Percentiles rank a stretch among this genome's conserved stretches.
Evolutionary conservation across 2,797 vertebrate genomes (phyloP).

Genomic region (Amphiprion clarkii): DNA sequence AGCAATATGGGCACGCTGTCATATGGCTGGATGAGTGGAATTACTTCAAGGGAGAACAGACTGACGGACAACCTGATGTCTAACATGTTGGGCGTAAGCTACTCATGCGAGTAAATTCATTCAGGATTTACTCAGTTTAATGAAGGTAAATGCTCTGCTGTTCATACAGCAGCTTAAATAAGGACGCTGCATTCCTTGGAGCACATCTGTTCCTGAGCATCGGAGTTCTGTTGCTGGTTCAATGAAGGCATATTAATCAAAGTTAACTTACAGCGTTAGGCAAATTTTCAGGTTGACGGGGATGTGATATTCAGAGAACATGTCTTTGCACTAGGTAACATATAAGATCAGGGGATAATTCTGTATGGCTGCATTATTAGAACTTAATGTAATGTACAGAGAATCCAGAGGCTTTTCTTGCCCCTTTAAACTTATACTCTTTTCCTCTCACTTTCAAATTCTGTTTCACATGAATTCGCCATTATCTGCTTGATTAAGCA

Average conservation of each 20-base stretch:
- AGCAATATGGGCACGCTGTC: constrained; percentile 64
- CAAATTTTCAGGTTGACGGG: not conserved
- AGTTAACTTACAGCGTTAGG: not conserved
- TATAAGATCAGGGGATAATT: constrained; percentile 13
- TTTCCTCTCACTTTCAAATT: constrained; percentile 47
- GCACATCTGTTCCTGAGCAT: constrained; percentile 34
- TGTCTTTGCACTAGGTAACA: not conserved
- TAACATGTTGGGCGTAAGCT: constrained; percentile 63
- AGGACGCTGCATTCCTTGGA: not conserved
- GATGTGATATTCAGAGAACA: not conserved
- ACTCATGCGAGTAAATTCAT: constrained; percentile 33
- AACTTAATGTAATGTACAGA: constrained; percentile 21
- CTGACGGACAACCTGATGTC: constrained; percentile 58
- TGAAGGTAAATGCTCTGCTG: constrained; percentile 67
- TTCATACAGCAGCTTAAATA: constrained; percentile 9
- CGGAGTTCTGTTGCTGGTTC: constrained; percentile 18
- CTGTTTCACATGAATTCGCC: constrained; percentile 63
- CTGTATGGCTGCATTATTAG: constrained; percentile 8
- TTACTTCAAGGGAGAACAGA: constrained; percentile 52
- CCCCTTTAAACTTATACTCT: constrained; percentile 13
- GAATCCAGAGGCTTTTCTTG: not conserved
- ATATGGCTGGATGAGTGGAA: constrained; percentile 50
- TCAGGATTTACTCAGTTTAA: constrained; percentile 42
- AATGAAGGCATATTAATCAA: not conserved
- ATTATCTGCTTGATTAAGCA: constrained; percentile 79